These are phyloP conservation scores for Drosophila persimilis DNA, from an alignment of 1,140 invertebrate species.

Conservation along the genomic window DNA sequence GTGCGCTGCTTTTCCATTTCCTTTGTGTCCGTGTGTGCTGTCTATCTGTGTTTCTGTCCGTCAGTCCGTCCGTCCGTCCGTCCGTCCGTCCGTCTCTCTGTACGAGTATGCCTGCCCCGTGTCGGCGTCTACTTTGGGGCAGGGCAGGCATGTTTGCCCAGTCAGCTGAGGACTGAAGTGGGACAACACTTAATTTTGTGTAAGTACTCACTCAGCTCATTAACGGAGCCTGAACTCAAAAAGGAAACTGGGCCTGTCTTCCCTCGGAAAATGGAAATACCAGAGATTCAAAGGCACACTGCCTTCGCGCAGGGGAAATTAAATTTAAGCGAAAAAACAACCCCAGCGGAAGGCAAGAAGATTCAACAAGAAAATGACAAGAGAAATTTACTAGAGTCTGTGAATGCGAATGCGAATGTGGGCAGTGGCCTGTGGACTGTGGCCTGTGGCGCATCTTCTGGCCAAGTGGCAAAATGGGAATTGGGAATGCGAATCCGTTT, in stretches of 20 bases:
- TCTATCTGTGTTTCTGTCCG: background rate
- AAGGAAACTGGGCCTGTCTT: conserved; percentile 50
- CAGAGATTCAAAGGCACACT: conserved; percentile 49
- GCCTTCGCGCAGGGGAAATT: conserved; percentile 61
- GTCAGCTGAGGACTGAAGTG: conserved; percentile 73
- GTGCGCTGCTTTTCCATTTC: conserved; percentile 72
- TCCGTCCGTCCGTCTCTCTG: conserved; percentile 10
- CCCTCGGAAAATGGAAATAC: conserved; percentile 53
- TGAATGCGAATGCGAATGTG: background rate
- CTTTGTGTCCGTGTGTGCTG: conserved; percentile 58
- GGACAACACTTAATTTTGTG: conserved; percentile 82
- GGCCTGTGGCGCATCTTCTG: conserved; percentile 32
- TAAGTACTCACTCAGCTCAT: conserved; percentile 82
- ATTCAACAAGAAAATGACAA: conserved; percentile 33
- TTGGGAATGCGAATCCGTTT: conserved; percentile 52
- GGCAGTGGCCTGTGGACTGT: too few relatives aligned
- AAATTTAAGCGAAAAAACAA: conserved; percentile 57
- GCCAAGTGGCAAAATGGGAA: conserved; percentile 39
- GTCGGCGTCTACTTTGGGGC: conserved; percentile 29
- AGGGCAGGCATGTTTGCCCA: conserved; percentile 56
- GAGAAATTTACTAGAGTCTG: conserved; percentile 36
- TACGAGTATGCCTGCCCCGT: conserved; percentile 10
- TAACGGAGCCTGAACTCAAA: conserved; percentile 57
- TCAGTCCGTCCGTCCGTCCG: conserved; percentile 16
- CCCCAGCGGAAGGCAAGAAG: background rate